phyloP scores from a whole-genome alignment of 1,140 invertebrate genomes.

The Argopecten irradians region DNA sequence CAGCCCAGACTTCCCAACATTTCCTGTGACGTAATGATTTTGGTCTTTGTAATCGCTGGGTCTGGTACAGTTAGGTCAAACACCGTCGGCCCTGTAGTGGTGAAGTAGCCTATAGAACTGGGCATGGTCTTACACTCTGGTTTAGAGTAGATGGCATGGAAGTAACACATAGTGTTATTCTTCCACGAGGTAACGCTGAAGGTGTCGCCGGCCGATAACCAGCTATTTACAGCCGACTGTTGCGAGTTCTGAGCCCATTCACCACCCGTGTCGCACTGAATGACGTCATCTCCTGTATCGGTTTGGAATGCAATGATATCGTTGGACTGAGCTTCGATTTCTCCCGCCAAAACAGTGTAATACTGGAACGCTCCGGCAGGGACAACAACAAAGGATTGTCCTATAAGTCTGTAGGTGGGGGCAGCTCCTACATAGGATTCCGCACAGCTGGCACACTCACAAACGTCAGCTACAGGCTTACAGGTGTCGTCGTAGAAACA shows the following conservation, averaged over 20 bases:
- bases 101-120: constrained; percentile 45
- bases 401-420: constrained; percentile 39
- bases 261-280: constrained; percentile 36
- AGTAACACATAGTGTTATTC: constrained; percentile 41
- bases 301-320: constrained; percentile 43
- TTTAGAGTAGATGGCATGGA: constrained; percentile 42
- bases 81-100: constrained; percentile 26
- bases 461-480: constrained; percentile 37
- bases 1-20: constrained; percentile 37
- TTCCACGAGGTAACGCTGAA: not conserved
- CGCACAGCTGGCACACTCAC: constrained; percentile 40
- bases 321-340: constrained; percentile 18
- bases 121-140: constrained; percentile 2
- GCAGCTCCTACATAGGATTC: not conserved
- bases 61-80: constrained; percentile 36
- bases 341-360: constrained; percentile 29
- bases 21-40: constrained; percentile 39
- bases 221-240: not conserved
- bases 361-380: constrained; percentile 1
- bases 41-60: not conserved
- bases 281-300: constrained; percentile 32
- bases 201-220: constrained; percentile 29
- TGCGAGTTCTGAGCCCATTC: constrained; percentile 32
- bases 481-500: constrained; percentile 40
- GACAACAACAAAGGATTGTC: constrained; percentile 31